Conservation (phyloP, 2,797 vertebrate genomes). For the Momotus momota region DNA sequence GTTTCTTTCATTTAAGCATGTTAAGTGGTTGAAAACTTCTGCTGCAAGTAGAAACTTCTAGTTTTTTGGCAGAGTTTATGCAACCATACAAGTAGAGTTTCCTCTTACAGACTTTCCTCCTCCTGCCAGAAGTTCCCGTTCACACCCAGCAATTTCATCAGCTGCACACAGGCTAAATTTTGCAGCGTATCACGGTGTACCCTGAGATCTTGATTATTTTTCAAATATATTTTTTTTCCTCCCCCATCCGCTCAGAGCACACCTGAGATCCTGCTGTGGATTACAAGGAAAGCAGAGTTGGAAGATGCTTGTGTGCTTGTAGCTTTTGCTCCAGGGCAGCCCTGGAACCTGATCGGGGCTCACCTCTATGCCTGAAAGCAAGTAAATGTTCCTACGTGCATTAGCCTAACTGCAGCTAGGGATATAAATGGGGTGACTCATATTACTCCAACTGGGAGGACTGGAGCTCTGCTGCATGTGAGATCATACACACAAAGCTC, state of each 20-base stretch:
- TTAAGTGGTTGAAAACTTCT: slow-evolving; percentile 10
- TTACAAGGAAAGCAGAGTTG: not conserved
- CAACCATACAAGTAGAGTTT: not conserved
- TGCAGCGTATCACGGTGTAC: slow-evolving; percentile 28
- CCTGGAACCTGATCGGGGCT: not conserved
- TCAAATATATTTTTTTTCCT: too few species aligned
- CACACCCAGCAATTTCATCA: slow-evolving; percentile 44
- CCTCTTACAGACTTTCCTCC: not conserved
- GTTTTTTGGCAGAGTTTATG: not conserved
- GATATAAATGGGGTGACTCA: not conserved
- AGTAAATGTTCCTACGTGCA: not conserved
- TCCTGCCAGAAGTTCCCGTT: slow-evolving; percentile 38
- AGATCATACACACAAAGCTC: not conserved
- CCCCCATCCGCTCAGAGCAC: not conserved
- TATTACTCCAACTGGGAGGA: not conserved
- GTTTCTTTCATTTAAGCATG: not conserved
- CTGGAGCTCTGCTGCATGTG: not conserved
- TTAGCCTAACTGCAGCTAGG: not conserved
- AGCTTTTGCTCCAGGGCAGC: not conserved
- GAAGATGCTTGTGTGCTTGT: not conserved
- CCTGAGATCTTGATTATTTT: not conserved
- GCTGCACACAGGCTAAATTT: slow-evolving; percentile 46
- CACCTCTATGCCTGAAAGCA: not conserved
- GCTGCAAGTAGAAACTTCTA: not conserved
- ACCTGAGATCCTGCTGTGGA: not conserved